Base-by-base conservation (phyloP, 2,888 invertebrate species). In the Actias luna region DNA sequence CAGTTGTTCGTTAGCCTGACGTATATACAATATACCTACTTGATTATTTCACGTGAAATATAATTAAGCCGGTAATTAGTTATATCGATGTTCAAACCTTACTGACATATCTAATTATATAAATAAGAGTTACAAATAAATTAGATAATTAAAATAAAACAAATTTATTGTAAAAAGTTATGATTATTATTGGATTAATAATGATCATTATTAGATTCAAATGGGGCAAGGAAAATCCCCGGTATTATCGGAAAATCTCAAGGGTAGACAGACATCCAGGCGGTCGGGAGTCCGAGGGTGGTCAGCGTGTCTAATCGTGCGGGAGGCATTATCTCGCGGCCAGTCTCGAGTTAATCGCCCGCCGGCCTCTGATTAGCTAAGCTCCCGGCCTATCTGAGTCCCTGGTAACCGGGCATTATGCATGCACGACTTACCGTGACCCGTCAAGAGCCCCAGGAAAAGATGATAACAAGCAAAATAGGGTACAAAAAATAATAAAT, bases 261-360 rank as follows among this genome's bases (percentile, higher is more conserved):
- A 78, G 80, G 80, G 80, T 76, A 67, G 72, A 69, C 77, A 67
- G 72, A 69, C 77, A 78, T 86, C 83, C 82, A 85, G 85, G 83
- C 78, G 73, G 74, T 69, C 83, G 85, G 83, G 77, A 84, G 81
- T 74, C 75, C 75, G 76, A 83, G 80, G 79, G 87, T 80, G 90
- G 90, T 89, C 90, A 89, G 87, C 79, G 79, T 76, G 85, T 75
- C 87, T 89, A 91, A 89, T 91, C 90, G 91, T 83, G 86, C 90
- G 89, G 82, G 83, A 84, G 85, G 87, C 83, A 88, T 91, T 91
- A 90, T 89, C 92, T 88, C 84, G 80, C 79, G 83, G 75, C 79
- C 83, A 80, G 80, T 77, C 74, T 76, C 77, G 82, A 82, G 82
- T 88, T 89, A 89, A 91, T 89, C 87, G 87, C 82, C 88, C 87